phyloP scores from a whole-genome alignment of 2,113 vertebrate genomes.

The Syngnathoides biaculeatus region DNA sequence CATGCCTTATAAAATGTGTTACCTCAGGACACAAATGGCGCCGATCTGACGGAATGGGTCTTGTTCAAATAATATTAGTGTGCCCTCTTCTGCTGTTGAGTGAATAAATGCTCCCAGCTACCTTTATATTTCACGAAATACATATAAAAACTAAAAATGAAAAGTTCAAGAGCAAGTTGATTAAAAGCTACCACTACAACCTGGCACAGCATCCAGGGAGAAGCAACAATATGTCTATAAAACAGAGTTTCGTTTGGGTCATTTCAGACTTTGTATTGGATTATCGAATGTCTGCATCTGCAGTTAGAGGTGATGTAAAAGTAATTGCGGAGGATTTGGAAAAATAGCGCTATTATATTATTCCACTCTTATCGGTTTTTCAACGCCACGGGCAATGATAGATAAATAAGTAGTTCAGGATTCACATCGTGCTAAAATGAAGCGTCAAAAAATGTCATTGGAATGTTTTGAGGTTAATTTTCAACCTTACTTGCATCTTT shows the following conservation, averaged over 20 bases:
- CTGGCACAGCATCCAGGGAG: not conserved
- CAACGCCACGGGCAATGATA: conserved; percentile 36
- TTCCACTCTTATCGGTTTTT: conserved; percentile 50
- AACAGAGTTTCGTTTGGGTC: not conserved
- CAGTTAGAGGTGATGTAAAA: conserved; percentile 46
- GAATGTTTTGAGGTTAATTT: conserved; percentile 43
- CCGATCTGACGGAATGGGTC: too few relatives aligned
- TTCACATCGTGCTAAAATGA: conserved; percentile 7
- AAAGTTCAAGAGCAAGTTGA: too few relatives aligned
- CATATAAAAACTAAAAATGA: too few relatives aligned
- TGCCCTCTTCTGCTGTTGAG: too few relatives aligned
- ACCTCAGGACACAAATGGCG: too few relatives aligned
- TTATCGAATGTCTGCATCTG: conserved; percentile 30
- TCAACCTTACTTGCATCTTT: conserved; percentile 34
- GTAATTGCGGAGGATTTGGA: conserved; percentile 52
- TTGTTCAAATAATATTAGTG: too few relatives aligned
- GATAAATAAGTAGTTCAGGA: conserved; percentile 34
- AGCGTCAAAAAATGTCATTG: conserved; percentile 7
- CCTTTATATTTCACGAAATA: too few relatives aligned
- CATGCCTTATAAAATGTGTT: too few relatives aligned
- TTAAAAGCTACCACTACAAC: not conserved
- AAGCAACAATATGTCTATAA: not conserved
- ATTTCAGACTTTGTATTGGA: conserved; percentile 19
- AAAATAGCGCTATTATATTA: conserved; percentile 51
- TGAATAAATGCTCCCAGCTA: too few relatives aligned